Conservation (phyloP, 2,888 invertebrate species). For the Villa cingulata region DNA sequence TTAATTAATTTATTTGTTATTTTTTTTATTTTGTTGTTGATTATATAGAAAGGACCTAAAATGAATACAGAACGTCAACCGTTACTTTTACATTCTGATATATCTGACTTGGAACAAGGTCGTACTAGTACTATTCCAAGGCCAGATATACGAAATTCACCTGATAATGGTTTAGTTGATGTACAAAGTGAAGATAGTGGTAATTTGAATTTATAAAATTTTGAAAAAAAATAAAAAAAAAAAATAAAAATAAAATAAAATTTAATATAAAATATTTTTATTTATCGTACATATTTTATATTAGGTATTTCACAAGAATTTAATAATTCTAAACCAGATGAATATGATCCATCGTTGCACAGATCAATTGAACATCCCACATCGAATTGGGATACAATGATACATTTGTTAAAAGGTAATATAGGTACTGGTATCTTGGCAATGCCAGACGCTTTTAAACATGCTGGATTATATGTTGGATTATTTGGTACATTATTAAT, state of each 20-base stretch:
- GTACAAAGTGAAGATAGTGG: conserved; percentile 32
- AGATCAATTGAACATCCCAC: conserved; percentile 63
- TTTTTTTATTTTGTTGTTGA: neutral
- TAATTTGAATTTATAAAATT: conserved; percentile 16
- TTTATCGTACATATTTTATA: neutral
- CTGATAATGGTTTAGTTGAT: conserved; percentile 35
- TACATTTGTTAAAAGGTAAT: conserved; percentile 59
- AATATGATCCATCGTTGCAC: conserved; percentile 49
- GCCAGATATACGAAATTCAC: conserved; percentile 34
- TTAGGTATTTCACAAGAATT: conserved; percentile 17
- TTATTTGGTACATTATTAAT: conserved; percentile 66
- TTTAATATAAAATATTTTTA: neutral
- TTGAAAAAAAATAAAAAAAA: too few species aligned
- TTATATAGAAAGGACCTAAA: conserved; percentile 19
- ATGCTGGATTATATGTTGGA: conserved; percentile 78
- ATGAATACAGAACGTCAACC: conserved; percentile 61
- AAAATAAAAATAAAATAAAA: too few species aligned
- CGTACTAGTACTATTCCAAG: conserved; percentile 21
- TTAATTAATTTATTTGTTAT: neutral
- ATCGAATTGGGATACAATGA: conserved; percentile 64
- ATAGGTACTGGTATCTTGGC: conserved; percentile 91
- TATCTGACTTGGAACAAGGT: conserved; percentile 23
- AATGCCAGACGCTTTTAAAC: conserved; percentile 89
- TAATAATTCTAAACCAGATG: conserved; percentile 21
- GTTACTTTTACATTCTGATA: conserved; percentile 37